Conservation (phyloP, 1,140 invertebrate genomes). For the Cecropterus lyciades region DNA sequence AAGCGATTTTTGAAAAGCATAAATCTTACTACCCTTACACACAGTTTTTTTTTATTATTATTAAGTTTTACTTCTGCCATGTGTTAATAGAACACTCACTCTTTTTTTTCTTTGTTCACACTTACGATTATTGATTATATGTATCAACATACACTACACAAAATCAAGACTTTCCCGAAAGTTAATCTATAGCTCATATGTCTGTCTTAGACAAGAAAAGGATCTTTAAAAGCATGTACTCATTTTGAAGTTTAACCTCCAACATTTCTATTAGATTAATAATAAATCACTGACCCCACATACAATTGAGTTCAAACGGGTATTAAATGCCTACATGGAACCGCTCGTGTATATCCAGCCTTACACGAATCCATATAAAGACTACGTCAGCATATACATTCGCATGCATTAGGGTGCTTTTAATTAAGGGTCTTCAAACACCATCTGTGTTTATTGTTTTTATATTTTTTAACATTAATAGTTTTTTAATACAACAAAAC, state of each 20-base stretch:
- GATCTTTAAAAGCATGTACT: neutral
- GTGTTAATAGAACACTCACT: too few relatives aligned
- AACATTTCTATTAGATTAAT: neutral
- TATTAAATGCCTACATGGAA: constrained; percentile 9
- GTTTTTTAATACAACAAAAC: neutral
- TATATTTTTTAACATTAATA: neutral
- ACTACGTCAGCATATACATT: constrained; percentile 26
- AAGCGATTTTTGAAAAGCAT: too few relatives aligned
- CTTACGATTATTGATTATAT: too few relatives aligned
- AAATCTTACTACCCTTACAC: too few relatives aligned
- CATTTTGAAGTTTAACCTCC: neutral
- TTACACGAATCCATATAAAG: constrained; percentile 53
- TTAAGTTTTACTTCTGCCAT: too few relatives aligned
- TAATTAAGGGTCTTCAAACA: constrained; percentile 59
- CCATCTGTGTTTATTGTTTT: neutral
- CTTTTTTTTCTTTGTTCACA: too few relatives aligned
- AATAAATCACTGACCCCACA: neutral
- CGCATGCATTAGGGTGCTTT: constrained; percentile 12
- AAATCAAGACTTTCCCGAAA: neutral
- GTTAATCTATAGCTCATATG: neutral
- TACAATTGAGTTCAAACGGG: neutral
- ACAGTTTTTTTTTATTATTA: too few relatives aligned
- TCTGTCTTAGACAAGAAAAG: neutral
- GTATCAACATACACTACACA: neutral
- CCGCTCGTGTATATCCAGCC: constrained; percentile 6